These are phyloP conservation scores for Aegithalos caudatus DNA, from an alignment of 2,113 vertebrate species.

Conservation along the genomic window DNA sequence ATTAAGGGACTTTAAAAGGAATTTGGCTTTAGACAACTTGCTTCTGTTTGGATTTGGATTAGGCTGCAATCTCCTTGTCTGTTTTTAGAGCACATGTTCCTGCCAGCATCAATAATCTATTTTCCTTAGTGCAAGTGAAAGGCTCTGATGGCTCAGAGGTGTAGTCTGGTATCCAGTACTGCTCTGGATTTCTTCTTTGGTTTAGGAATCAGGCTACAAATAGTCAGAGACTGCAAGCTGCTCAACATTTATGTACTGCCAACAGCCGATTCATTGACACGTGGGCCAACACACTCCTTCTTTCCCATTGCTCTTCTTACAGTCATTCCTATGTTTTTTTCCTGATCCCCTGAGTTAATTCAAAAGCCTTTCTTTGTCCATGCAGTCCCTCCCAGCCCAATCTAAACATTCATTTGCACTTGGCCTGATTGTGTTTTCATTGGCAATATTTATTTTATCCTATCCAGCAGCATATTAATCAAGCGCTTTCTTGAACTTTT, in stretches of 20 bases:
- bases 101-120: conserved; percentile 64
- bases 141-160: conserved; percentile 39
- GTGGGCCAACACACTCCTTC: background rate
- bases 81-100: conserved; percentile 3
- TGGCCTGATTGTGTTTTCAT: background rate
- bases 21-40: conserved; percentile 54
- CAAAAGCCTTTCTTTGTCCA: background rate
- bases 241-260: conserved; percentile 15
- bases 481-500: background rate
- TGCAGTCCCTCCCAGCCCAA: background rate
- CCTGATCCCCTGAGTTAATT: background rate
- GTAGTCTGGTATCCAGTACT: conserved; percentile 36
- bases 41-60: conserved; percentile 67
- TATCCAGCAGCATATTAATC: background rate
- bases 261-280: conserved; percentile 14
- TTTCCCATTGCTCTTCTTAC: background rate
- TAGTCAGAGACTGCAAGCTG: conserved; percentile 2
- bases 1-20: conserved; percentile 57
- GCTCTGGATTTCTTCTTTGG: conserved; percentile 33
- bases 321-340: background rate
- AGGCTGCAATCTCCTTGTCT: conserved; percentile 39
- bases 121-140: conserved; percentile 47
- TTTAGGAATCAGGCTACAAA: conserved; percentile 44
- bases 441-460: conserved; percentile 43
- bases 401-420: background rate